phyloP scores from a whole-genome alignment of 1,140 invertebrate species.

The Conus ventricosus region DNA sequence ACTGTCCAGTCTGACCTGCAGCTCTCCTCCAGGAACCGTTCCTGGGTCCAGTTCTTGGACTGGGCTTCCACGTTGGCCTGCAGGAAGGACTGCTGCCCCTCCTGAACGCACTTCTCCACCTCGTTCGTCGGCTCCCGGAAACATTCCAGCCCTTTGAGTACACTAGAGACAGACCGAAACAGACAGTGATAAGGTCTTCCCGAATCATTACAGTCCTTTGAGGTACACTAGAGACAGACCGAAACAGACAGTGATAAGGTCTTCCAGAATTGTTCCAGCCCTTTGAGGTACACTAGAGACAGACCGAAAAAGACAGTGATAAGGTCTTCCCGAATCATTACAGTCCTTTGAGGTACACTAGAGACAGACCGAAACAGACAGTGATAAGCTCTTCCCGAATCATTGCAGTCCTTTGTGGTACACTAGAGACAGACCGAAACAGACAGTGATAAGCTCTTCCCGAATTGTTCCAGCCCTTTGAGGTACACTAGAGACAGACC shows the following conservation, averaged over 20 bases:
- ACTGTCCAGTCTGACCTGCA: conserved; percentile 36
- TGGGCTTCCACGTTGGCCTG: conserved; percentile 35
- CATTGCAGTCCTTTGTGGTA: no score
- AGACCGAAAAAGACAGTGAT: no score
- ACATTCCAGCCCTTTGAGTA: conserved; percentile 40
- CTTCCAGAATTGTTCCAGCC: no score
- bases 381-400: not conserved
- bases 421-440: no score
- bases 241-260: no score
- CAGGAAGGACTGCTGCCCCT: conserved; percentile 33
- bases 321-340: conserved; percentile 35
- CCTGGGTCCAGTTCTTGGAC: conserved; percentile 35
- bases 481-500: no score
- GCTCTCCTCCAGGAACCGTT: conserved; percentile 5
- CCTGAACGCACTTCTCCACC: conserved; percentile 43
- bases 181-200: no score
- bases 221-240: conserved; percentile 37
- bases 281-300: not conserved
- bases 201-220: conserved; percentile 34
- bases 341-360: conserved; percentile 40
- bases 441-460: no score
- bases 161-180: not conserved
- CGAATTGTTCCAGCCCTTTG: no score
- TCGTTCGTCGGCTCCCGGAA: conserved; percentile 39
- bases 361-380: not conserved